A percentile compares a stretch with the other conserved stretches of the same genome.
phyloP scores from a whole-genome alignment of 1,140 invertebrate genomes.

The Nebria ingens region DNA sequence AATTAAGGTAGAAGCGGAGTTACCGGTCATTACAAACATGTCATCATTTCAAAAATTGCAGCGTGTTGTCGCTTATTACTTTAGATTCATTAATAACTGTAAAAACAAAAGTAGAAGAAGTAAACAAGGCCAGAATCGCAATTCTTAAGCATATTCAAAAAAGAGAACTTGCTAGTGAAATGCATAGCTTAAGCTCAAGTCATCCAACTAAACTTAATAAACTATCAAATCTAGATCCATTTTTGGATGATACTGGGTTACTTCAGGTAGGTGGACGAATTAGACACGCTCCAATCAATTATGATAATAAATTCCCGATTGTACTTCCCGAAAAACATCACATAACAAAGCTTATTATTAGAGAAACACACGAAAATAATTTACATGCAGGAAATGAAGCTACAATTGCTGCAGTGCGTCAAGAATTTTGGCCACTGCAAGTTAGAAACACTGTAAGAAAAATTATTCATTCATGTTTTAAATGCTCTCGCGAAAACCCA shows the following conservation, averaged over 20 bases:
- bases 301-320: slow-evolving; percentile 33
- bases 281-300: slow-evolving; percentile 21
- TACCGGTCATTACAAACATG: slow-evolving; percentile 14
- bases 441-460: slow-evolving; percentile 21
- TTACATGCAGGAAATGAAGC: slow-evolving; percentile 30
- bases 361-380: slow-evolving; percentile 23
- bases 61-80: slow-evolving; percentile 16
- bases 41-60: slow-evolving; percentile 12
- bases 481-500: slow-evolving; percentile 22
- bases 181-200: not conserved
- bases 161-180: not conserved
- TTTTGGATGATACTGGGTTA: slow-evolving; percentile 28
- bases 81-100: slow-evolving; percentile 14
- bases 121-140: not conserved
- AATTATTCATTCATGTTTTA: slow-evolving; percentile 24
- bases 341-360: slow-evolving; percentile 29
- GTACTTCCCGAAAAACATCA: slow-evolving; percentile 27
- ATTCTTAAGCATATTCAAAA: not conserved
- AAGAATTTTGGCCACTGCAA: slow-evolving; percentile 24
- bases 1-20: slow-evolving; percentile 8
- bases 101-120: slow-evolving; percentile 7
- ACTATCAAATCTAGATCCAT: slow-evolving; percentile 23
- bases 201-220: no score
- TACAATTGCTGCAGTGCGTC: slow-evolving; percentile 19
- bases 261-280: slow-evolving; percentile 35